These are phyloP conservation scores for Apoderus coryli DNA, from an alignment of 2,888 invertebrate species.

Conservation along the genomic window DNA sequence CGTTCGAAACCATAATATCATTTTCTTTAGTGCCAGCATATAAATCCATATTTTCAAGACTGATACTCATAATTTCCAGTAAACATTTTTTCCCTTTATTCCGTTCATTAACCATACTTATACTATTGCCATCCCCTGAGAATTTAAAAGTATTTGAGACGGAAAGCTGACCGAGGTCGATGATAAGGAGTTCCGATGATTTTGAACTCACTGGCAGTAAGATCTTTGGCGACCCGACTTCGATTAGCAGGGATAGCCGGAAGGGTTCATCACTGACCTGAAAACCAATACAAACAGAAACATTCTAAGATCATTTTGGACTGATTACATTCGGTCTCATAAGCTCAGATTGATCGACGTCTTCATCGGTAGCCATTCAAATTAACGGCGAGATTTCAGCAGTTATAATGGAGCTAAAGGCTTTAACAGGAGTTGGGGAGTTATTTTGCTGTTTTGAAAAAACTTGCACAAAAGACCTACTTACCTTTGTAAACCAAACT, in stretches of 20 bases:
- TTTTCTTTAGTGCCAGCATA: conserved; percentile 42
- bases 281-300: too few relatives aligned
- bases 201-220: conserved; percentile 74
- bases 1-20: conserved; percentile 10
- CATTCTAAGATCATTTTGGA: too few relatives aligned
- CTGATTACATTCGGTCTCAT: too few relatives aligned
- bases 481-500: too few relatives aligned
- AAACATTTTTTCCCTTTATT: conserved; percentile 39
- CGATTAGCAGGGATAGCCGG: conserved; percentile 44
- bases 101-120: conserved; percentile 31
- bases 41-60: conserved; percentile 62
- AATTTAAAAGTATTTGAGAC: conserved; percentile 62
- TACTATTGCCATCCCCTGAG: conserved; percentile 41
- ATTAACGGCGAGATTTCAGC: too few relatives aligned
- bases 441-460: too few relatives aligned
- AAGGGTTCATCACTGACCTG: conserved; percentile 28
- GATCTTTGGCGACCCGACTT: conserved; percentile 68
- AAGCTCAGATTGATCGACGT: too few relatives aligned
- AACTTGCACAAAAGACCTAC: too few relatives aligned
- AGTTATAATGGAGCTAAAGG: too few relatives aligned
- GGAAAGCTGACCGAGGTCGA: conserved; percentile 64
- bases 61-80: conserved; percentile 60
- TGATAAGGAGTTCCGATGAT: conserved; percentile 61
- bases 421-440: too few relatives aligned
- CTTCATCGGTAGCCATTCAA: too few relatives aligned